phyloP scores from a whole-genome alignment of 2,113 vertebrate genomes.

The Carassius auratus region DNA sequence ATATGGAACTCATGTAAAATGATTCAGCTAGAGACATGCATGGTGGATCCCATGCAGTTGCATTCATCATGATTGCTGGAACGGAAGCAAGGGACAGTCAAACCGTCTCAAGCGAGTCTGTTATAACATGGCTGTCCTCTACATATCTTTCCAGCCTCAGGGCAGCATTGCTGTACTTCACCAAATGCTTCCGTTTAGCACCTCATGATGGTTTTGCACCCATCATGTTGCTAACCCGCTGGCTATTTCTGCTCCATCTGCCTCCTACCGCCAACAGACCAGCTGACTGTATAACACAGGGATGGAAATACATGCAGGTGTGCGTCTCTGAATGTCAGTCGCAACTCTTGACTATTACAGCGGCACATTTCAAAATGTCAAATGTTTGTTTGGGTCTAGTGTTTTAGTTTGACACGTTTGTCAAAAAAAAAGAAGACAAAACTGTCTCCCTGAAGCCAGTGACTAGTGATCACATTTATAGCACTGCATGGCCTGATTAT shows the following conservation, averaged over 20 bases:
- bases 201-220: conserved; percentile 20
- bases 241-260: conserved; percentile 60
- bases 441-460: conserved; percentile 36
- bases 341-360: conserved; percentile 53
- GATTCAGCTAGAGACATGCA: too few species aligned
- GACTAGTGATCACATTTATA: conserved; percentile 40
- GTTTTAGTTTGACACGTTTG: conserved; percentile 11
- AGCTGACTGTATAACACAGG: conserved; percentile 27
- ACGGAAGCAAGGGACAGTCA: background rate
- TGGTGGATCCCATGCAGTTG: background rate
- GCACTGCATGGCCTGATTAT: conserved; percentile 31
- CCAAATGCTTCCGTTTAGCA: conserved; percentile 25
- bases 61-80: background rate
- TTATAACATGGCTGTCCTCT: background rate
- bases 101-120: background rate
- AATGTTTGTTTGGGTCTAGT: conserved; percentile 7
- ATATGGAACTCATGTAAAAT: background rate
- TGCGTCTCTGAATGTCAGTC: conserved; percentile 52
- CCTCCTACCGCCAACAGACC: conserved; percentile 48
- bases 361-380: conserved; percentile 45
- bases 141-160: conserved; percentile 1
- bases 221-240: conserved; percentile 33
- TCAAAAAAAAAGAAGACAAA: background rate
- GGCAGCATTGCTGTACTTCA: conserved; percentile 1
- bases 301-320: conserved; percentile 60